Base-by-base conservation (phyloP, 1,140 invertebrate species). In the Nasonia vitripennis region DNA sequence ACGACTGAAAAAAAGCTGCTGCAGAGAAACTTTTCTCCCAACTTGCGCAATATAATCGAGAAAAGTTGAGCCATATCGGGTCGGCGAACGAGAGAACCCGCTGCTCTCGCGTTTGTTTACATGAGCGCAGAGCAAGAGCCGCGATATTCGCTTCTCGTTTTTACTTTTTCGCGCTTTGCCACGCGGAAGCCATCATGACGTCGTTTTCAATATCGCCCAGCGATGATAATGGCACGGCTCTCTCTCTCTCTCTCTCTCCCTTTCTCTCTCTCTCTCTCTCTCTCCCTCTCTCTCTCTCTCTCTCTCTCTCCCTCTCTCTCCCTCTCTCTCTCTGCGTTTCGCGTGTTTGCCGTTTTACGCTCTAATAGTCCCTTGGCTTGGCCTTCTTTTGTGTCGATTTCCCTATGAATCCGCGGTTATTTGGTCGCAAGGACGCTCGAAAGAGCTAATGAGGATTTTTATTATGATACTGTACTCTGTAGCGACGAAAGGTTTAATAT, bases 51-150 rank as follows among this genome's bases (percentile, higher is more conserved):
- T 27, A 78, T 78, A 55, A 78, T 78, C 48, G 48, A 55, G 75
- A 31, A 78, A 78, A 78, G 75, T 78, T 78, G n/a, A 31, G 75
- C 20, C 27, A 27, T 48, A 75, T 75, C 37, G 73, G 68, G 17
- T 51, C 75, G 41, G 68, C 68, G 10, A 71, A 71, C 27, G 10
- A 71, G 41, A 45, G 41, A 37, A 37, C 34, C 34, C 34, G 27
- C 27, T 27, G 27, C 27, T 27, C 34, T 45, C 48, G 6, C 48
- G 23, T 78, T 55, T 78, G 41, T 34, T 55, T 45, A 45, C 45
- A 11, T 11, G 45, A 78, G 20, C 75, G 34, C 5, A 37, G 4
- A 37, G 34, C 5, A 27, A 27, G 41, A 20, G 6, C 37, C 31
- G 71, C 17, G n/a, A 55, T 0, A 51, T 51, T 78, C 11, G n/a